Evolutionary conservation across 2,888 invertebrate species (phyloP), one percentile per base, ranked within the genome.

Genomic region (Ecdyonurus torrentis): DNA sequence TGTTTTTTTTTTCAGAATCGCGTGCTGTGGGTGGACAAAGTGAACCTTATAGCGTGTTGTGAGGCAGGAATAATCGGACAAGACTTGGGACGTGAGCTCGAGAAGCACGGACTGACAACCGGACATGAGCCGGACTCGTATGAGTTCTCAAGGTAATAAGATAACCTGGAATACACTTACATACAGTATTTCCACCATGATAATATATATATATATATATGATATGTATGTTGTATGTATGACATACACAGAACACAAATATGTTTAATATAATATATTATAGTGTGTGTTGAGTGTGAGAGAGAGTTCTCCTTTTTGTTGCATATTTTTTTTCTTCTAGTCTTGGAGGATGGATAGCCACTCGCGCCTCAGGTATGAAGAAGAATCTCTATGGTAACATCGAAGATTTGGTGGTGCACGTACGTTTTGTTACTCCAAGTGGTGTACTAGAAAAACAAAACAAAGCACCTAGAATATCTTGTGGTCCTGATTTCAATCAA

Each of bases 301-400:
- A n/a, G n/a, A n/a, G n/a, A n/a, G n/a, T n/a, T n/a, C n/a, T n/a
- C n/a, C n/a, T n/a, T n/a, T n/a, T n/a, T n/a, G n/a, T n/a, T n/a
- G n/a, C n/a, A n/a, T 37, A 37, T 37, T 37, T 37, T 24, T 24
- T 22, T 59, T 19, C 23, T 23, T 59, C 5, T 18, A 63, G 63
- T 23, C 20, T 63, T 7, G 82, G 82, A 25, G 82, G 82, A 1
- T 82, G 82, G 82, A 80, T 82, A 53, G 80, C 81, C 2, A 82
- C 82, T 0, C 70, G 82, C 64, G 82, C 82, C 0, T 81, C 81
- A 18, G 82, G 82, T 50, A 82, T 82, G 82, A 82, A 83, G 74
- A 82, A 83, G 71, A 83, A 83, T 70, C 75, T 77, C 62, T 82
- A 81, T 67, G 80, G 80, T 55, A 81, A 81, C 68, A 81, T 81